A percentile compares a stretch with the other conserved stretches of the same genome.
These are phyloP conservation scores for Aphaenogaster rudis DNA, from an alignment of 1,140 invertebrate species.

Conservation along the genomic window DNA sequence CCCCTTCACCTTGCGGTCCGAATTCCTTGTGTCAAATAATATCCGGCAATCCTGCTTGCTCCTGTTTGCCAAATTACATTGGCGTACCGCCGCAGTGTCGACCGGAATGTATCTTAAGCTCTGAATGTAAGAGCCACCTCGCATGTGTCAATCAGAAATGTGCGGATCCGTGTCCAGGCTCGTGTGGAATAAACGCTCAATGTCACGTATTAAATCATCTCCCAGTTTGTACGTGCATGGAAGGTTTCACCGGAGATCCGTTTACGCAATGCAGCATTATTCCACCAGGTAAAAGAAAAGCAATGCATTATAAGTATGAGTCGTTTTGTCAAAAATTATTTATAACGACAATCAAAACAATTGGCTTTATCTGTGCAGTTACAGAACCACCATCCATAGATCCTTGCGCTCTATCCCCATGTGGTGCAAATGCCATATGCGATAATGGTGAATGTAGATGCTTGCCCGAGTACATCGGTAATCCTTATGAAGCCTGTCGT, in stretches of 20 bases:
- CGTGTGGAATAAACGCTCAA: constrained; percentile 91
- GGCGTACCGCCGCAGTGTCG: constrained; percentile 92
- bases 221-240: constrained; percentile 91
- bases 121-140: constrained; percentile 91
- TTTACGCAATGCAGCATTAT: constrained; percentile 90
- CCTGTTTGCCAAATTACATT: constrained; percentile 91
- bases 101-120: constrained; percentile 91
- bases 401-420: constrained; percentile 93
- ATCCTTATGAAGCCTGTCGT: constrained; percentile 93
- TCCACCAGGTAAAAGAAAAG: constrained; percentile 82
- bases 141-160: constrained; percentile 92
- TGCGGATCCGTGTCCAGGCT: constrained; percentile 92
- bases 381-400: constrained; percentile 86
- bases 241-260: constrained; percentile 92
- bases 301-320: background rate
- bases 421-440: constrained; percentile 93
- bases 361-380: constrained; percentile 71
- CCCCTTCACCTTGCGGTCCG: constrained; percentile 93
- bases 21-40: constrained; percentile 93
- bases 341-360: background rate
- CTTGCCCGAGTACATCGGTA: constrained; percentile 91
- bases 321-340: background rate
- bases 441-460: constrained; percentile 91
- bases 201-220: constrained; percentile 92
- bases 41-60: constrained; percentile 91